Evolutionary conservation across 2,797 vertebrate genomes (phyloP).

Genomic region (Sphenopsis melanotis): DNA sequence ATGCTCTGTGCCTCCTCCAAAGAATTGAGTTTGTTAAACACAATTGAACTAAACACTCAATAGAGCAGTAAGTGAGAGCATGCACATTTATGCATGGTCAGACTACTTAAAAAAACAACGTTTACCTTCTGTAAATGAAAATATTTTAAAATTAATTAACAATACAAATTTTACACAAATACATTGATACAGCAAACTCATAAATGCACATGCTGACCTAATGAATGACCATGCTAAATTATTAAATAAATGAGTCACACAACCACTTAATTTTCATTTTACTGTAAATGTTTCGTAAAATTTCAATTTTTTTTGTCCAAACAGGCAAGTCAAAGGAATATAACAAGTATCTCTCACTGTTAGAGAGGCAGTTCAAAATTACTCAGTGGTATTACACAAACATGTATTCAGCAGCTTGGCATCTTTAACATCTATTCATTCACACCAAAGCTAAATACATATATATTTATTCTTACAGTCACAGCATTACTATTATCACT

Average conservation of each 20-base stretch:
- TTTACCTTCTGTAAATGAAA: background rate
- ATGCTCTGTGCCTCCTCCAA: background rate
- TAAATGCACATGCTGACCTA: background rate
- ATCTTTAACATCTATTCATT: background rate
- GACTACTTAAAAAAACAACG: background rate
- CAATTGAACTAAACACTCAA: background rate
- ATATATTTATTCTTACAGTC: background rate
- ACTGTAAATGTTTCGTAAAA: background rate
- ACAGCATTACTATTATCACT: background rate
- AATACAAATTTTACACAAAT: background rate
- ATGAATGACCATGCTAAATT: background rate
- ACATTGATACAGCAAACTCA: rapidly evolving
- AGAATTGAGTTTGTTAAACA: background rate
- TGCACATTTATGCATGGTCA: background rate
- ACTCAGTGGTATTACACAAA: background rate
- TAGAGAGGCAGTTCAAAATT: background rate
- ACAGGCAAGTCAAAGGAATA: background rate
- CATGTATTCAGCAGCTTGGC: background rate
- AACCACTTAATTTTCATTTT: background rate
- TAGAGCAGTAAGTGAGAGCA: background rate
- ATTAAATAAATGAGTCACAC: background rate
- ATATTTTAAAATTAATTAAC: background rate
- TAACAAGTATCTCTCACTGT: background rate
- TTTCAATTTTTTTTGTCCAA: background rate
- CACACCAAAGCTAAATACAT: background rate